Evolutionary conservation across 2,888 invertebrate genomes (phyloP).

Genomic region (Idaea dimidiata): DNA sequence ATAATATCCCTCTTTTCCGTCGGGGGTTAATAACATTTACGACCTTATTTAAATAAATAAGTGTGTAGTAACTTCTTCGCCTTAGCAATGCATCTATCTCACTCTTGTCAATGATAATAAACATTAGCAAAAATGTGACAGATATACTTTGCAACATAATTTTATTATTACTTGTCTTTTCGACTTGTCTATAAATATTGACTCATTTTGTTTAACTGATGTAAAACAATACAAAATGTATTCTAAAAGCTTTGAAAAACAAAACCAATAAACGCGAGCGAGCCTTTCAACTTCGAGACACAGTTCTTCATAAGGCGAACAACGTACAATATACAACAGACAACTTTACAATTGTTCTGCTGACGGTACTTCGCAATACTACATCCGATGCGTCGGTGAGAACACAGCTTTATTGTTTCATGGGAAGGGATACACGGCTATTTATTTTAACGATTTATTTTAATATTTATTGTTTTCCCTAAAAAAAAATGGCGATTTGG

Average conservation of each 20-base stretch:
- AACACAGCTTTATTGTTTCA: slow-evolving; percentile 35
- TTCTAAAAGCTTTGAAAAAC: neutral
- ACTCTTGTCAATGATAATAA: too few relatives aligned
- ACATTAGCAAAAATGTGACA: too few relatives aligned
- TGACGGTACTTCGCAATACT: slow-evolving; percentile 22
- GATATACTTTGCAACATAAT: too few relatives aligned
- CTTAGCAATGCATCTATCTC: too few relatives aligned
- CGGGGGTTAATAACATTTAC: too few relatives aligned
- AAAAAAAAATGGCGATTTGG: too few relatives aligned
- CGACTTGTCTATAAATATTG: too few relatives aligned
- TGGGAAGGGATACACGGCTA: slow-evolving; percentile 24
- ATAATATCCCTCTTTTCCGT: too few relatives aligned
- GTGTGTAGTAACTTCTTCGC: too few relatives aligned
- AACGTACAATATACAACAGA: slow-evolving; percentile 3
- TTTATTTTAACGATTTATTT: neutral
- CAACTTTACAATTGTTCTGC: slow-evolving; percentile 26
- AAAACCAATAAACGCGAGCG: neutral
- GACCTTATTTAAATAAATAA: too few relatives aligned
- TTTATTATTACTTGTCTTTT: too few relatives aligned
- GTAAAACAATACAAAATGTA: neutral
- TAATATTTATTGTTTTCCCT: too few relatives aligned
- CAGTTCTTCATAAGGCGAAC: neutral
- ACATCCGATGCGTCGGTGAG: slow-evolving; percentile 28
- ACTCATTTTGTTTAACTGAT: neutral
- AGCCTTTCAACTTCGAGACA: neutral